A percentile compares a stretch with the other conserved stretches of the same genome.
These are phyloP conservation scores for Chelonus insularis DNA, from an alignment of 1,140 invertebrate species.

Conservation along the genomic window DNA sequence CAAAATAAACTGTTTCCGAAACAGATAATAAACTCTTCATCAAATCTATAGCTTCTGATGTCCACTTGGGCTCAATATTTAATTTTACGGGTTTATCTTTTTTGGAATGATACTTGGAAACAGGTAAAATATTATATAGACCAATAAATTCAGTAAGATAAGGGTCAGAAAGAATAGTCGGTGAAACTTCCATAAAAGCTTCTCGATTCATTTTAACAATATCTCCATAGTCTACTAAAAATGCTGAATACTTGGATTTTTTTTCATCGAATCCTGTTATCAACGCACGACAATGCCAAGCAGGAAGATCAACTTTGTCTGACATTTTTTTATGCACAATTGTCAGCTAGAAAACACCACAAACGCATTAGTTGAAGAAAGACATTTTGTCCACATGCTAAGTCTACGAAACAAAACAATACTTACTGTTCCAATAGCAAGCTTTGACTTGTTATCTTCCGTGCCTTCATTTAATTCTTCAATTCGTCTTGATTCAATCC, in stretches of 20 bases:
- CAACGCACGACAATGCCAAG: constrained; percentile 41
- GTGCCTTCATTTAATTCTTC: neutral
- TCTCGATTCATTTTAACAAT: constrained; percentile 29
- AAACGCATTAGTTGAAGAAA: constrained; percentile 19
- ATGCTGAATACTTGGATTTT: constrained; percentile 36
- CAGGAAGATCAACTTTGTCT: constrained; percentile 33
- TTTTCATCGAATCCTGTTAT: constrained; percentile 21
- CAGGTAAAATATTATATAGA: constrained; percentile 43
- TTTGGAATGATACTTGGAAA: constrained; percentile 20
- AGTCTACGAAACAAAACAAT: no score
- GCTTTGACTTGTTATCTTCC: neutral
- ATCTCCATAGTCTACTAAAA: constrained; percentile 47
- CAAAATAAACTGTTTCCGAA: constrained; percentile 7
- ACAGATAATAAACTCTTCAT: neutral
- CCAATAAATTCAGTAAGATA: constrained; percentile 40
- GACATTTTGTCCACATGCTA: no score
- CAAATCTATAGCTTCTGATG: neutral
- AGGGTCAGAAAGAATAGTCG: constrained; percentile 29
- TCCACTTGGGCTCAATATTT: constrained; percentile 5
- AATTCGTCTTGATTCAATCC: neutral
- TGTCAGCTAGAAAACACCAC: constrained; percentile 36
- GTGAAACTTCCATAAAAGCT: constrained; percentile 33
- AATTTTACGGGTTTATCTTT: constrained; percentile 6
- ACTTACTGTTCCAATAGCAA: neutral
- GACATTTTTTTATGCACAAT: constrained; percentile 30